A percentile compares a stretch with the other conserved stretches of the same genome.
Conservation (phyloP, 2,113 vertebrate genomes). For the Nestor notabilis region DNA sequence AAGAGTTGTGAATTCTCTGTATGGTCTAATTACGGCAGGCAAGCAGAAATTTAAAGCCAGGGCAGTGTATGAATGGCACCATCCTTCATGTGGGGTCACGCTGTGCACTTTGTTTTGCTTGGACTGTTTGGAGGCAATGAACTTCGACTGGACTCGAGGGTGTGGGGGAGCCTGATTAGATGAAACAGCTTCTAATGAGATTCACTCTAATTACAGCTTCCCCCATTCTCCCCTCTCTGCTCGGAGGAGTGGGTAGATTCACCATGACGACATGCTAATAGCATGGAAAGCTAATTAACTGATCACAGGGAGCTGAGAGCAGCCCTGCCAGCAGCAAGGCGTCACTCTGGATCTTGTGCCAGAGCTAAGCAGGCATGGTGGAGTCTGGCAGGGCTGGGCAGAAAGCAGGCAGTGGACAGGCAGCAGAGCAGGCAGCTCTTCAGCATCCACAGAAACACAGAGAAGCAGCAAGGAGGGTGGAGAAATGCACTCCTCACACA, state of each 20-base stretch:
- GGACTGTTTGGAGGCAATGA: constrained; percentile 68
- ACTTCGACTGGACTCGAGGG: constrained; percentile 59
- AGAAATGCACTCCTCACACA: rapidly evolving
- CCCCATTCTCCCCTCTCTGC: constrained; percentile 72
- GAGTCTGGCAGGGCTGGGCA: not conserved
- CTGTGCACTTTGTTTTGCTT: not conserved
- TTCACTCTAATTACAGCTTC: constrained; percentile 86
- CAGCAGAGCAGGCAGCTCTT: not conserved
- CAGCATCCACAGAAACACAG: rapidly evolving
- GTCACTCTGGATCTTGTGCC: not conserved
- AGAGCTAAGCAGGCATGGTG: not conserved
- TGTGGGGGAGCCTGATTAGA: constrained; percentile 77
- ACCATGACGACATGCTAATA: constrained; percentile 77
- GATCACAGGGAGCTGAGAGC: constrained; percentile 61
- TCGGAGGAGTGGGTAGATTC: constrained; percentile 71
- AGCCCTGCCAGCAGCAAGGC: constrained; percentile 62
- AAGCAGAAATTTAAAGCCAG: not conserved
- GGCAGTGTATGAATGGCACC: not conserved
- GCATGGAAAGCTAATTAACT: constrained; percentile 75
- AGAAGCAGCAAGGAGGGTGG: not conserved
- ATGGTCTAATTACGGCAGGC: not conserved
- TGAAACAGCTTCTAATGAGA: constrained; percentile 84
- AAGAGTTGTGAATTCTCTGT: not conserved
- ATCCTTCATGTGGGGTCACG: not conserved
- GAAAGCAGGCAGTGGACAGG: not conserved